phyloP scores from a whole-genome alignment of 2,888 invertebrate species.

The Malthinus flaveolus region DNA sequence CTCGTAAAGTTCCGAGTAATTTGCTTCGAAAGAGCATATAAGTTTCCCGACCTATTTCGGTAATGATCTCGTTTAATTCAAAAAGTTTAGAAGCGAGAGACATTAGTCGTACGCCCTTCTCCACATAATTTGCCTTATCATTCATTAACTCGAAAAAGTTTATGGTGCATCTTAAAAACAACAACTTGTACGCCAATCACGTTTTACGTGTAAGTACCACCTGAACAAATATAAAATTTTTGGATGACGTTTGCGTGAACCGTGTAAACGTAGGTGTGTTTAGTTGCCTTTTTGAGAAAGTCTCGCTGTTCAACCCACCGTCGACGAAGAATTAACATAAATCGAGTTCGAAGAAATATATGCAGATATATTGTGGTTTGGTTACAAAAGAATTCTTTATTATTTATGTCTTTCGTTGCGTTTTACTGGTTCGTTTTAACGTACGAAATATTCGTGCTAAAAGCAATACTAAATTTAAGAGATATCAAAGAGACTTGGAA shows the following conservation, averaged over 20 bases:
- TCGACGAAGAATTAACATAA: not conserved
- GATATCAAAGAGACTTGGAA: conserved; percentile 3
- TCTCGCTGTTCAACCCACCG: conserved; percentile 1
- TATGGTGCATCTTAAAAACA: not conserved
- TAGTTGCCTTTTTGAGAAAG: conserved; percentile 11
- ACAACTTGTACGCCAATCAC: no score
- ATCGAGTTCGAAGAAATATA: conserved; percentile 4
- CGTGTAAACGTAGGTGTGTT: conserved; percentile 7
- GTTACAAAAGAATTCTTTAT: conserved; percentile 4
- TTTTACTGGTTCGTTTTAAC: not conserved
- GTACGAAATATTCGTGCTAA: conserved; percentile 1
- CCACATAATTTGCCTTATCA: not conserved
- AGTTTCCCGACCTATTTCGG: conserved; percentile 6
- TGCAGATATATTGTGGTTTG: conserved; percentile 3
- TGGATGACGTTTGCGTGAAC: conserved; percentile 3
- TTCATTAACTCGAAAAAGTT: not conserved
- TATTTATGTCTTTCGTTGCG: not conserved
- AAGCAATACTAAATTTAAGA: not conserved
- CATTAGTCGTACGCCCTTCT: conserved; percentile 2
- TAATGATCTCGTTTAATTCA: conserved; percentile 6
- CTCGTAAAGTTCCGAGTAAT: conserved; percentile 6
- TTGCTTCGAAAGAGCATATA: conserved; percentile 2
- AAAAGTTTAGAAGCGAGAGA: conserved; percentile 2
- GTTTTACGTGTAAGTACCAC: not conserved
- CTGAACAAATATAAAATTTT: conserved; percentile 4